Evolutionary conservation across 2,797 vertebrate species (phyloP), one percentile per base, ranked within the genome.

Genomic region (Takifugu rubripes): DNA sequence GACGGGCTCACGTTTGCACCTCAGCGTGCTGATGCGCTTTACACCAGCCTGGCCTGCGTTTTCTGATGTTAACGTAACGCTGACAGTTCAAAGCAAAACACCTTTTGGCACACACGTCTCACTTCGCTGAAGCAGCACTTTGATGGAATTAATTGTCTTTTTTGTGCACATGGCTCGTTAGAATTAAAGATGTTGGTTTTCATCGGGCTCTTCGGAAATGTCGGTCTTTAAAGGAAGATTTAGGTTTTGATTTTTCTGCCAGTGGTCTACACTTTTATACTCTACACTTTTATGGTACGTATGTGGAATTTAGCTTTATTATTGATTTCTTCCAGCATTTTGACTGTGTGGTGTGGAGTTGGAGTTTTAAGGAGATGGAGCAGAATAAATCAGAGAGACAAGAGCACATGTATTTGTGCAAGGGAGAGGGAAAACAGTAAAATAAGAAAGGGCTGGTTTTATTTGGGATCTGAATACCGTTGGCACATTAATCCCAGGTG

Each of bases 401-500:
- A 62, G 60, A 76, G 72, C 78, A 78, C 70, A 85, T 25, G 12
- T 16, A 45, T 49, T 5, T 77, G 52, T 62, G 47, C 66, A 47
- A 67, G 44, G 36, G 14, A 57, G 61, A 66, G 64, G 56, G 59
- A 59, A 56, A 59, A 56, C 49, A 6, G 54, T 66, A 54, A 33
- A 44, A 44, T 16, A 44, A 16, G 11, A 16, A 17, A 44, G 11
- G n/a, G 16, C 6, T 16, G 43, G 16, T 16, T 44, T 5, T 44
- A 1, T 3, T 16, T 15, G 43, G 44, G 6, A n/a, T 46, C 44
- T 8, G 10, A 46, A 8, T 21, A n/a, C 44, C 8, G n/a, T 7
- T n/a, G 43, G 15, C 14, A 4, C 9, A 9, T n/a, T 46, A 21
- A 46, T 46, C 44, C 44, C 44, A 46, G 44, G 44, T 17, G 44